Base-by-base conservation (phyloP, 2,797 vertebrate species). In the Catostomus latipinnis region DNA sequence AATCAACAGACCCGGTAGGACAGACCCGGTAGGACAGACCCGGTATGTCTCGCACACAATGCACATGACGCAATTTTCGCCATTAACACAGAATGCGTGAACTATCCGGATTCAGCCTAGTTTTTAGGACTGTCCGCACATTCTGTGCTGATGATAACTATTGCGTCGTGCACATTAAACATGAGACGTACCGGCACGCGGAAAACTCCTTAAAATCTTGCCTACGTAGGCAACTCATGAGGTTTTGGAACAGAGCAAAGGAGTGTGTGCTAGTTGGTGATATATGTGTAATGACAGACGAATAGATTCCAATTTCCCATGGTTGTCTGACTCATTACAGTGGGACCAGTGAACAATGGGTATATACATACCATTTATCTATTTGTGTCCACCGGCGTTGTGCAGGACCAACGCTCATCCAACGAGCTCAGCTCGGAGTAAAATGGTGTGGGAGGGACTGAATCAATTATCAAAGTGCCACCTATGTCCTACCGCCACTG, bases 181-280 rank as follows among this genome's bases (percentile, higher is more conserved):
- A 34, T 34, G 34, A 34, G 34, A 34, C 34, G 2, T 34, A 34
- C 34, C 34, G 34, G 34, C 34, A 34, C 34, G 4, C 3, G 34
- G 34, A 34, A 34, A 34, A 34, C 34, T 34, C 53, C 13, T 18
- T 56, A 14, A 56, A 56, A 60, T 18, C 1, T 14, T 18, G 63
- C 65, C 65, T 48, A 10, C 8, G 11, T 7, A 14, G 12, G 6
- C n/a, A 5, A 3, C 46, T 48, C n/a, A 6, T 13, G 13, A 48
- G 50, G 16, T 62, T 62, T 60, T 13, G 22, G 61, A 45, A 6
- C 34, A 60, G 58, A 22, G 58, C 58, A 9, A 74, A 69, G 52
- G 81, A 83, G 84, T 81, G 63, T 78, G 74, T 66, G 61, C 14
- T 12, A 34, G 43, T 57, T 7, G 3, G 57, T 43, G 18, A 14